Conservation (phyloP, 2,888 invertebrate genomes). For the Drosophila subquinaria region DNA sequence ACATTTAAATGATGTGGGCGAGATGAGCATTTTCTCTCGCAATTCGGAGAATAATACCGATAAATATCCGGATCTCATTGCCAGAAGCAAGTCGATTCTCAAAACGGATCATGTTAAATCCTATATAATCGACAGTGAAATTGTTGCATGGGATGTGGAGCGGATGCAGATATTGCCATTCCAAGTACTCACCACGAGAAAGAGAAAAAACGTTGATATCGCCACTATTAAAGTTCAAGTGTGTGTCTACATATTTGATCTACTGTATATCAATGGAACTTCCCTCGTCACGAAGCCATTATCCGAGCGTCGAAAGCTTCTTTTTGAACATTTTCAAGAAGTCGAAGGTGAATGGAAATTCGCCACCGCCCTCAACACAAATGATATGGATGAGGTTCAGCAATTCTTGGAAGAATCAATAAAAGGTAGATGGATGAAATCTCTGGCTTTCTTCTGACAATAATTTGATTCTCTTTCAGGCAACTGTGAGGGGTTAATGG, state of each 20-base stretch:
- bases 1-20: constrained; percentile 89
- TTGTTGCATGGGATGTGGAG: constrained; percentile 97
- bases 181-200: constrained; percentile 97
- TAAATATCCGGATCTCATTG: constrained; percentile 98
- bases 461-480: constrained; percentile 85
- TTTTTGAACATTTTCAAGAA: constrained; percentile 90
- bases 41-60: constrained; percentile 97
- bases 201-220: constrained; percentile 91
- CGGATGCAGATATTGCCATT: constrained; percentile 97
- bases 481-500: constrained; percentile 99
- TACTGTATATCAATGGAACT: constrained; percentile 95
- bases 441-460: not conserved
- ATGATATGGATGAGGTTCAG: constrained; percentile 95
- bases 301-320: constrained; percentile 89
- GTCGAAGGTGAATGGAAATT: constrained; percentile 94
- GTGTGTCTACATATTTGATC: constrained; percentile 98
- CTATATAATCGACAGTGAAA: constrained; percentile 98
- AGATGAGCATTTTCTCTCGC: constrained; percentile 94
- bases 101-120: constrained; percentile 88
- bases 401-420: constrained; percentile 97
- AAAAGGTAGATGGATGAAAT: constrained; percentile 88
- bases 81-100: constrained; percentile 88
- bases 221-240: constrained; percentile 90
- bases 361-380: constrained; percentile 93
- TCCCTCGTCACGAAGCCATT: constrained; percentile 93